Percentiles rank a stretch among this genome's conserved stretches.
These are phyloP conservation scores for Melanophora roralis DNA, from an alignment of 2,888 invertebrate genomes.

Conservation along the genomic window DNA sequence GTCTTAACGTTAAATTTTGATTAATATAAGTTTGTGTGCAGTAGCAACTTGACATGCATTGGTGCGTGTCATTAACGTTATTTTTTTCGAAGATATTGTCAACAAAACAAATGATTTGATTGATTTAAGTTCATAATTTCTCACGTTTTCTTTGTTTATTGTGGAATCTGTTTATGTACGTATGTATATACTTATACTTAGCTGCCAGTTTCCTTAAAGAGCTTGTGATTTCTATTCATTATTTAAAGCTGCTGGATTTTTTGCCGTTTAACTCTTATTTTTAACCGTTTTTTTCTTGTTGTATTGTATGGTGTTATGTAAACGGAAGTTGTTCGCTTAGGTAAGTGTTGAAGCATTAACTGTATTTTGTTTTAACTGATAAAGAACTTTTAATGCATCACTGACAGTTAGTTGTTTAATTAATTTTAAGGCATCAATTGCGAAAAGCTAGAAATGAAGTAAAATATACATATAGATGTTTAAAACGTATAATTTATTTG, in stretches of 20 bases:
- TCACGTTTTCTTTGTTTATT: neutral
- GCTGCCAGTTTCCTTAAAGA: neutral
- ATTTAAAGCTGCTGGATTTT: neutral
- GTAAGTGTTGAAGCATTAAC: neutral
- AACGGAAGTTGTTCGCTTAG: neutral
- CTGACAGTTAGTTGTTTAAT: neutral
- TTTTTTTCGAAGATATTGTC: slow-evolving; percentile 26
- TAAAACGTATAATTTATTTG: no score
- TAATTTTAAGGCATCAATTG: no score
- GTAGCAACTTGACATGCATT: slow-evolving; percentile 29
- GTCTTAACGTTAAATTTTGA: neutral
- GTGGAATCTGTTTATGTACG: neutral
- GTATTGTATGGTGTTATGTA: neutral
- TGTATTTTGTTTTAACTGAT: neutral
- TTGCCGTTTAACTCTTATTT: neutral
- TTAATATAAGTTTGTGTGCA: neutral
- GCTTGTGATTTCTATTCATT: neutral
- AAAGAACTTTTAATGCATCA: neutral
- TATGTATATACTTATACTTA: neutral
- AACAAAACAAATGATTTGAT: slow-evolving; percentile 27
- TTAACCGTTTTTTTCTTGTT: neutral
- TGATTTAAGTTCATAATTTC: slow-evolving; percentile 4
- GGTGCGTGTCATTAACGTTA: slow-evolving; percentile 45
- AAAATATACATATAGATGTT: no score
- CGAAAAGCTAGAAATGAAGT: no score